phyloP scores from a whole-genome alignment of 2,888 invertebrate genomes.

The Oxystoma pomonae region DNA sequence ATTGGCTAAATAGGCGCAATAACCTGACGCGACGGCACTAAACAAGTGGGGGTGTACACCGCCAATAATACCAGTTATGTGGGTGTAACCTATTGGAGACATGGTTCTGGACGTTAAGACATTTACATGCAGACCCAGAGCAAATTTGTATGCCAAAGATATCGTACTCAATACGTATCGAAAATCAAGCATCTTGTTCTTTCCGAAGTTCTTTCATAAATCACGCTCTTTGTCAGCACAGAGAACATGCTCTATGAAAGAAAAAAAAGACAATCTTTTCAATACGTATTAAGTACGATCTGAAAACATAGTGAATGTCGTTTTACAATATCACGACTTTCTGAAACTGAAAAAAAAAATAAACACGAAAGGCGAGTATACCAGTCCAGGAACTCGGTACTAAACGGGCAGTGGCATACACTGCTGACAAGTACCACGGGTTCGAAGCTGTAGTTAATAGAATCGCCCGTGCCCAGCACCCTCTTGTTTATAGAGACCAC shows the following conservation, averaged over 20 bases:
- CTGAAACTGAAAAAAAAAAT: too few relatives aligned
- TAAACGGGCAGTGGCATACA: constrained; percentile 43
- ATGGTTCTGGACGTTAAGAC: constrained; percentile 20
- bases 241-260: too few relatives aligned
- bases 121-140: not conserved
- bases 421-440: constrained; percentile 37
- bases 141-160: not conserved
- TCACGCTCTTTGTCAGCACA: too few relatives aligned
- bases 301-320: not conserved
- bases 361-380: constrained; percentile 41
- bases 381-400: constrained; percentile 44
- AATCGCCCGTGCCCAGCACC: constrained; percentile 21
- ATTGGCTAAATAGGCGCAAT: too few relatives aligned
- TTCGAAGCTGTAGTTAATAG: constrained; percentile 40
- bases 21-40: constrained; percentile 42
- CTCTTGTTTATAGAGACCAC: constrained; percentile 15
- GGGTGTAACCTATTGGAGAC: constrained; percentile 31
- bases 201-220: too few relatives aligned
- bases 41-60: constrained; percentile 42
- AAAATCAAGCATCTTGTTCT: too few relatives aligned
- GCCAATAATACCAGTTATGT: constrained; percentile 43
- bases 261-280: too few relatives aligned
- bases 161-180: not conserved
- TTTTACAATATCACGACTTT: not conserved
- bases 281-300: too few relatives aligned